Base-by-base conservation (phyloP, 2,888 invertebrate species). In the Watsonalla cultraria region DNA sequence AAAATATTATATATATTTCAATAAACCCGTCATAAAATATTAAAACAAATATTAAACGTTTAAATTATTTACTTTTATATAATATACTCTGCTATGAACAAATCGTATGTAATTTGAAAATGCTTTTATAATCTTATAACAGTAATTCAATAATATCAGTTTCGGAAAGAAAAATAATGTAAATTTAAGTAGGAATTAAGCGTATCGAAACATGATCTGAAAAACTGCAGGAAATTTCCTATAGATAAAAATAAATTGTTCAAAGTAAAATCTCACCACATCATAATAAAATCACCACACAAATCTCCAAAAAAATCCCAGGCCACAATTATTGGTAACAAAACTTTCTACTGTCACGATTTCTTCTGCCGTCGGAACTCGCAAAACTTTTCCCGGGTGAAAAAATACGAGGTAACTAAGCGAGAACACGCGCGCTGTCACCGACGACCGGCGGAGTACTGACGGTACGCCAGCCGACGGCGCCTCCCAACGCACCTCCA, bases 371-470 rank as follows among this genome's bases (percentile, higher is more conserved):
- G 49, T 57, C 72, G 72, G 63, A 64, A 83, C 80, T 80, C 75
- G 61, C 65, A 63, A 79, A 87, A 86, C 80, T 86, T 87, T 86
- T 72, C 71, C 70, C 74, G 73, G 54, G 53, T 54, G 60, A 57
- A 63, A 63, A 66, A 65, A 65, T 62, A 57, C 61, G 61, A 65
- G 64, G 59, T 45, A 42, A 55, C 56, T 35, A 49, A 14, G 49
- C 51, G 47, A 45, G 53, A 53, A 54, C 55, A 78, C 83, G 80
- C 66, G 75, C 78, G 72, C 66, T 65, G 66, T 74, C 78, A 63
- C 61, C 81, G 73, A 61, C 72, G 68, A 59, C 69, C 77, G 69
- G 76, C 80, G 78, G 69, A 68, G 65, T 68, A 86, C 86, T 87
- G 83, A 69, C 72, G 61, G 33, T 50, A 53, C 53, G 52, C 57